Conservation (phyloP, 2,113 vertebrate species). For the Hyaena hyaena region DNA sequence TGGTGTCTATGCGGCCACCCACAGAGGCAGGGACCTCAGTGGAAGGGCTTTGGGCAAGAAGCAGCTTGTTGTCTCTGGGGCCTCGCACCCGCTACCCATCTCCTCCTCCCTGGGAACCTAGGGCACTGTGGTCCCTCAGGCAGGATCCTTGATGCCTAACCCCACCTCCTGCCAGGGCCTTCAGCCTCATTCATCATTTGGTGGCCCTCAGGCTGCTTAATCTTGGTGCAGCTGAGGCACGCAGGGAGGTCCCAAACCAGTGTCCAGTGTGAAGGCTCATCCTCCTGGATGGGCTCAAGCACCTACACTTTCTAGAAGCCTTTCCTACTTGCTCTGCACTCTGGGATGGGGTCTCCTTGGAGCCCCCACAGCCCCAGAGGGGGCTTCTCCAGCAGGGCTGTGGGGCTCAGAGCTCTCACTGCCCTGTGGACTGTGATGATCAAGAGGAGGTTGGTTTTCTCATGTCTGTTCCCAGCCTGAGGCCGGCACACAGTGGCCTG, state of each 20-base stretch:
- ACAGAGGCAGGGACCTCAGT: not conserved
- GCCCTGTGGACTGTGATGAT: not conserved
- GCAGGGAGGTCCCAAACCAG: not conserved
- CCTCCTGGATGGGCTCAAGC: not conserved
- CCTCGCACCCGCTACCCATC: not conserved
- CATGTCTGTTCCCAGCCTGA: not conserved
- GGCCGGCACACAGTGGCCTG: too few relatives aligned
- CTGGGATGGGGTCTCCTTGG: not conserved
- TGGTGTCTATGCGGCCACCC: not conserved
- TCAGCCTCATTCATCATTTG: not conserved
- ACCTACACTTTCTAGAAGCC: not conserved
- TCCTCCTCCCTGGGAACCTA: not conserved
- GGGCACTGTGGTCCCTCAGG: not conserved
- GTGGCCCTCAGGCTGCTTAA: not conserved
- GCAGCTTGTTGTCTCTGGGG: not conserved
- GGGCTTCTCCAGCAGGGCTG: not conserved
- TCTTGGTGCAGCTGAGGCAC: not conserved
- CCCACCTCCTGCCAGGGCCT: not conserved
- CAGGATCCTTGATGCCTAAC: not conserved
- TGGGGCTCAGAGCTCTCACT: not conserved
- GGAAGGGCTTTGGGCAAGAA: not conserved
- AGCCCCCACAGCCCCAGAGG: not conserved
- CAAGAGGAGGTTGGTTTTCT: not conserved
- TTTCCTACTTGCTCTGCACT: not conserved
- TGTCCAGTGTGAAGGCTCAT: not conserved